These are phyloP conservation scores for Rhopalosiphum nymphaeae DNA, from an alignment of 2,888 invertebrate species.

Conservation along the genomic window DNA sequence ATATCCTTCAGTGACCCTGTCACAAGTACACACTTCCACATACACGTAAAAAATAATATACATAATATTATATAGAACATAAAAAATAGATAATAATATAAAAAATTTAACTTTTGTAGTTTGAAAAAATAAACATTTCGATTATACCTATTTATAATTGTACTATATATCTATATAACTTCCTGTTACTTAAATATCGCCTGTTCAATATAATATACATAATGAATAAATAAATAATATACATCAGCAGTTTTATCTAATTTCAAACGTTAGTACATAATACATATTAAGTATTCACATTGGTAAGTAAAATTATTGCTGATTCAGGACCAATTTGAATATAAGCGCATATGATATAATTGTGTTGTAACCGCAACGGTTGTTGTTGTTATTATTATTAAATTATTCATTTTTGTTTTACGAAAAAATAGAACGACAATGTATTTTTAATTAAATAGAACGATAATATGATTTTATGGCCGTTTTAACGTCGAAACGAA, in stretches of 20 bases:
- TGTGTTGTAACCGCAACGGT: not conserved
- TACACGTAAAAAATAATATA: not conserved
- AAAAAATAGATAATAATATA: not conserved
- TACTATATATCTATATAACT: not conserved
- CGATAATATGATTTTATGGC: slow-evolving; percentile 28
- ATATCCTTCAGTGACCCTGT: not conserved
- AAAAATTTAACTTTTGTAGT: not conserved
- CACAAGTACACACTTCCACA: not conserved
- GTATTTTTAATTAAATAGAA: slow-evolving; percentile 44
- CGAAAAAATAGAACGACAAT: not conserved
- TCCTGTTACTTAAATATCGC: not conserved
- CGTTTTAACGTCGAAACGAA: slow-evolving; percentile 8
- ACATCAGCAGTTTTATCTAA: not conserved
- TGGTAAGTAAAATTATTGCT: not conserved
- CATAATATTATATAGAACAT: not conserved
- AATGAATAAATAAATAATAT: not conserved
- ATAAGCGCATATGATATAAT: not conserved
- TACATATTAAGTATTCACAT: not conserved
- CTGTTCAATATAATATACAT: not conserved
- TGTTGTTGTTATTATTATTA: not conserved
- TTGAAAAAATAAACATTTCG: not conserved
- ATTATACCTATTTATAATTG: not conserved
- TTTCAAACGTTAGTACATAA: not conserved
- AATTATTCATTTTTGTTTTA: slow-evolving; percentile 8
- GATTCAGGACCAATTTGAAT: not conserved